These are phyloP conservation scores for Scrobipalpa atriplicella DNA, from an alignment of 2,888 invertebrate species.

Conservation along the genomic window DNA sequence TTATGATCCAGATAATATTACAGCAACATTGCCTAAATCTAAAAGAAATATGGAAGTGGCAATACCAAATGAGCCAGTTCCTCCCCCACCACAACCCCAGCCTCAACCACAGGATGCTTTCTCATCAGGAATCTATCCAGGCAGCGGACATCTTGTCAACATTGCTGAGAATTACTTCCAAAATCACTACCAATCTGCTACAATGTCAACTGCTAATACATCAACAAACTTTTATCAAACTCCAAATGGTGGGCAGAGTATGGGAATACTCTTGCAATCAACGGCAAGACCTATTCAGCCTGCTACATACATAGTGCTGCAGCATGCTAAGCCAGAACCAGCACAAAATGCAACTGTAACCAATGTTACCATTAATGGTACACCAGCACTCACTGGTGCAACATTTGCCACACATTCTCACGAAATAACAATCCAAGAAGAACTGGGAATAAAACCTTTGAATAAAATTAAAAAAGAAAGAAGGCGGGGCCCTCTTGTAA, in stretches of 20 bases:
- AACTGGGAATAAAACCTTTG: slow-evolving; percentile 48
- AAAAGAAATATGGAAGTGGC: slow-evolving; percentile 65
- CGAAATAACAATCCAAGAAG: slow-evolving; percentile 44
- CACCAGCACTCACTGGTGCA: slow-evolving; percentile 8
- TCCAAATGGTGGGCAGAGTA: slow-evolving; percentile 67
- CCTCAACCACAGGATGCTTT: slow-evolving; percentile 60
- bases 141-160: slow-evolving; percentile 75
- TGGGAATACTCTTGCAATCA: slow-evolving; percentile 73
- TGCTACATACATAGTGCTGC: slow-evolving; percentile 70
- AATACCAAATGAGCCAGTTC: slow-evolving; percentile 45
- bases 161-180: slow-evolving; percentile 79
- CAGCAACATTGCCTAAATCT: slow-evolving; percentile 75
- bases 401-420: slow-evolving; percentile 36
- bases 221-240: slow-evolving; percentile 75
- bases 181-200: slow-evolving; percentile 72
- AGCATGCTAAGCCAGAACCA: slow-evolving; percentile 67
- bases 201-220: slow-evolving; percentile 58
- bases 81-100: slow-evolving; percentile 42
- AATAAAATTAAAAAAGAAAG: slow-evolving; percentile 72
- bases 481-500: slow-evolving; percentile 74
- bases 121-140: slow-evolving; percentile 66
- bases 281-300: slow-evolving; percentile 65
- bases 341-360: slow-evolving; percentile 60
- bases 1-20: slow-evolving; percentile 79
- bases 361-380: slow-evolving; percentile 53